These are phyloP conservation scores for Upupa epops DNA, from an alignment of 2,113 vertebrate species.

Conservation along the genomic window DNA sequence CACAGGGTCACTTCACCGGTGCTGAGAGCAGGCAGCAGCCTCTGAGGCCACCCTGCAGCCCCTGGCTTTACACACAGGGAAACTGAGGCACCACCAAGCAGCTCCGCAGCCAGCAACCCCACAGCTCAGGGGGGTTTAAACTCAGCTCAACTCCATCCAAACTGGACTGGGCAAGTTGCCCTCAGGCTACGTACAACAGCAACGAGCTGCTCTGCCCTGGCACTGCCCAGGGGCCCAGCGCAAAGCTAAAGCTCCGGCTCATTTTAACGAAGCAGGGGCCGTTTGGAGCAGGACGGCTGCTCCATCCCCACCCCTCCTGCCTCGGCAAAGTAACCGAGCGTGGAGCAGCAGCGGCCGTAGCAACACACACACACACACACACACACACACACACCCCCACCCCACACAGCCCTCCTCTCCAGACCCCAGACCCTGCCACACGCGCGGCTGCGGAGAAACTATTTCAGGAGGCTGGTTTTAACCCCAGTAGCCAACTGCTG, in stretches of 20 bases:
- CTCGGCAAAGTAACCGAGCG: not conserved
- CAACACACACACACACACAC: no score
- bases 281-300: not conserved
- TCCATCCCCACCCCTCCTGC: conserved; percentile 20
- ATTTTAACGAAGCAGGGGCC: not conserved
- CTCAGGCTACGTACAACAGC: not conserved
- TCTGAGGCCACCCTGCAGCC: fast-evolving
- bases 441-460: not conserved
- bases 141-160: not conserved
- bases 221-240: not conserved
- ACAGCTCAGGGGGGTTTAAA: not conserved
- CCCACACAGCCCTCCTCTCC: not conserved
- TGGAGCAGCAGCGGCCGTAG: fast-evolving
- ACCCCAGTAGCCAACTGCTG: not conserved
- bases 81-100: not conserved
- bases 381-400: no score
- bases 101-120: fast-evolving
- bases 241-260: not conserved
- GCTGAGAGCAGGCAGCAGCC: not conserved
- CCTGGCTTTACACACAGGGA: not conserved
- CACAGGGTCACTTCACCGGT: not conserved
- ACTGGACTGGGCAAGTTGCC: not conserved
- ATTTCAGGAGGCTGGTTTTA: conserved; percentile 26
- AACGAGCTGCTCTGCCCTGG: not conserved
- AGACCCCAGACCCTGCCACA: not conserved